phyloP scores from a whole-genome alignment of 2,113 vertebrate species.

The Otus sunia region DNA sequence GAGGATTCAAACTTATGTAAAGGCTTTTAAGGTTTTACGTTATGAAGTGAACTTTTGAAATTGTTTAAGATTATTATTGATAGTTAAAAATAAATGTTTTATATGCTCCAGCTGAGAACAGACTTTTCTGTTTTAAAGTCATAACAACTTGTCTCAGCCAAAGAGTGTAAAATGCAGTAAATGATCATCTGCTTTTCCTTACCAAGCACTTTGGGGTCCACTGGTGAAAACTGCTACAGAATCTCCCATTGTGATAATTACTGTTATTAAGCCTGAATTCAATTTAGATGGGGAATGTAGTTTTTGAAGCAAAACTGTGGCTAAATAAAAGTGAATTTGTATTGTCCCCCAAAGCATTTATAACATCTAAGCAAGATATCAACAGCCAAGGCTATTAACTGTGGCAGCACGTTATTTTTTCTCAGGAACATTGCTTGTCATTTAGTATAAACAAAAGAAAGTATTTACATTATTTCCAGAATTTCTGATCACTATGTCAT shows the following conservation, averaged over 20 bases:
- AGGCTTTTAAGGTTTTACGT: neutral
- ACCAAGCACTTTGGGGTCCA: neutral
- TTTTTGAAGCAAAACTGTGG: neutral
- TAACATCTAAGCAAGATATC: neutral
- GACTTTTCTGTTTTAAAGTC: neutral
- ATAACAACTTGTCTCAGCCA: neutral
- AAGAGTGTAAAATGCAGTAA: neutral
- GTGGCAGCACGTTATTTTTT: neutral
- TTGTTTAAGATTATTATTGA: neutral
- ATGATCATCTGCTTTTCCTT: neutral
- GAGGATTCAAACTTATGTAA: neutral
- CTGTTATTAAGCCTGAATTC: neutral
- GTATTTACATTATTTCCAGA: neutral
- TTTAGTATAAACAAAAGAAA: neutral
- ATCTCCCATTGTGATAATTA: neutral
- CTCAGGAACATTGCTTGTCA: neutral
- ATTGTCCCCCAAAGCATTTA: neutral
- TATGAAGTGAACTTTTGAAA: neutral
- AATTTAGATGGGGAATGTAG: neutral
- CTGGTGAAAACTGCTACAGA: neutral
- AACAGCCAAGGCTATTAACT: neutral
- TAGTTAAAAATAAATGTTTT: neutral
- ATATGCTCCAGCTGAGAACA: neutral
- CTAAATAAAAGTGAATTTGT: neutral
- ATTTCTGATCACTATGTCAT: neutral